Evolutionary conservation across 1,140 invertebrate genomes (phyloP).

Genomic region (Cardiocondyla obscurior): DNA sequence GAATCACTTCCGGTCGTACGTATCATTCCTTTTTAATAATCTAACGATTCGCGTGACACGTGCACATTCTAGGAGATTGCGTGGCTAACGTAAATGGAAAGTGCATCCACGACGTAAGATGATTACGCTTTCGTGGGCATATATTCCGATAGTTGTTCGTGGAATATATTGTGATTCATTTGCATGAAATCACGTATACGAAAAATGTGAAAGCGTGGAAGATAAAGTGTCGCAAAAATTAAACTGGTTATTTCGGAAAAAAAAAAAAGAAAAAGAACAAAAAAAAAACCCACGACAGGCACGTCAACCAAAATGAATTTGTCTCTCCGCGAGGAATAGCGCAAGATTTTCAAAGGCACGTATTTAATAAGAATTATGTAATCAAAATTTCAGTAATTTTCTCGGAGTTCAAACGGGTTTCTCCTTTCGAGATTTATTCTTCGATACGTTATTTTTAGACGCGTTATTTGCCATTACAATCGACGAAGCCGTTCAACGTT

Average conservation of each 20-base stretch:
- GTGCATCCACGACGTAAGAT: neutral
- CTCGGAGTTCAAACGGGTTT: neutral
- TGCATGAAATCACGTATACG: slow-evolving; percentile 27
- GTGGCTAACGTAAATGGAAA: slow-evolving; percentile 9
- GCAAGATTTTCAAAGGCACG: neutral
- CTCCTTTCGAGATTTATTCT: neutral
- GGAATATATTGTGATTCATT: slow-evolving; percentile 49
- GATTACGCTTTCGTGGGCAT: slow-evolving; percentile 43
- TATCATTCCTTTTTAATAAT: slow-evolving; percentile 56
- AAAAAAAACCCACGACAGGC: neutral
- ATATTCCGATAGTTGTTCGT: slow-evolving; percentile 22
- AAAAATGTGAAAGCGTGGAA: slow-evolving; percentile 45
- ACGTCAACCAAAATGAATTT: slow-evolving; percentile 20
- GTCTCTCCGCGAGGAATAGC: neutral
- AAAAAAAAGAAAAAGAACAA: too few relatives aligned
- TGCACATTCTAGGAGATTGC: slow-evolving; percentile 30
- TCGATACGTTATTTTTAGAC: neutral
- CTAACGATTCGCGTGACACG: slow-evolving; percentile 41
- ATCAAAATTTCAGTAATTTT: slow-evolving; percentile 7
- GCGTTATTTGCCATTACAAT: neutral
- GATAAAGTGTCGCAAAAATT: slow-evolving; percentile 21
- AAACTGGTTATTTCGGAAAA: slow-evolving; percentile 26
- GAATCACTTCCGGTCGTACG: slow-evolving; percentile 49
- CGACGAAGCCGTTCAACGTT: neutral
- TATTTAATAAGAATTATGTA: slow-evolving; percentile 9